phyloP scores from a whole-genome alignment of 2,797 vertebrate genomes.

The Limosa lapponica region DNA sequence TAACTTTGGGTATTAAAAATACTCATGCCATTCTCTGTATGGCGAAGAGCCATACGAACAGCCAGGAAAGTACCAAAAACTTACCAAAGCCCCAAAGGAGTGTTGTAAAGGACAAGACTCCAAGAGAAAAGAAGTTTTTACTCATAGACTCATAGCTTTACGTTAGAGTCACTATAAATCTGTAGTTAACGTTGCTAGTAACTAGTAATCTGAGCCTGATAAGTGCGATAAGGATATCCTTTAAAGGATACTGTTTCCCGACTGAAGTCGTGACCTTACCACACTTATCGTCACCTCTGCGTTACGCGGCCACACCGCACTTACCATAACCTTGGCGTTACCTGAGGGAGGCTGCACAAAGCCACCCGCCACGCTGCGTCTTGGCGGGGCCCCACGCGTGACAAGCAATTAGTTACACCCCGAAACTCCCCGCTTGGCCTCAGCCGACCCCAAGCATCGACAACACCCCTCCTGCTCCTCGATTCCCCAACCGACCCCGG shows the following conservation, averaged over 20 bases:
- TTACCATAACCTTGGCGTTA: rapidly evolving
- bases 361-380: rapidly evolving
- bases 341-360: rapidly evolving
- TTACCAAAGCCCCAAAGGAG: not conserved
- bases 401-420: rapidly evolving
- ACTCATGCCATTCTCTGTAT: rapidly evolving
- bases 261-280: not conserved
- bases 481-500: rapidly evolving
- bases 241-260: not conserved
- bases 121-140: not conserved
- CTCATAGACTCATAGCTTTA: not conserved
- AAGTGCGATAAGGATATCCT: not conserved
- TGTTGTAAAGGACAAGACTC: not conserved
- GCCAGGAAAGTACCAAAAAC: not conserved
- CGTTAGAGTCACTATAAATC: rapidly evolving
- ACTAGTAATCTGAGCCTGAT: not conserved
- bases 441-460: not conserved
- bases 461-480: not conserved
- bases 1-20: not conserved
- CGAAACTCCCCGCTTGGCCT: not conserved
- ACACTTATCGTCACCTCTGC: rapidly evolving
- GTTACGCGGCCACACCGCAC: rapidly evolving
- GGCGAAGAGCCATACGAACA: not conserved
- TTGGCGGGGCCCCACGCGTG: rapidly evolving
- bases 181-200: rapidly evolving